A percentile compares a stretch with the other conserved stretches of the same genome.
phyloP scores from a whole-genome alignment of 2,888 invertebrate genomes.

The Caenorhabditis virilis region DNA sequence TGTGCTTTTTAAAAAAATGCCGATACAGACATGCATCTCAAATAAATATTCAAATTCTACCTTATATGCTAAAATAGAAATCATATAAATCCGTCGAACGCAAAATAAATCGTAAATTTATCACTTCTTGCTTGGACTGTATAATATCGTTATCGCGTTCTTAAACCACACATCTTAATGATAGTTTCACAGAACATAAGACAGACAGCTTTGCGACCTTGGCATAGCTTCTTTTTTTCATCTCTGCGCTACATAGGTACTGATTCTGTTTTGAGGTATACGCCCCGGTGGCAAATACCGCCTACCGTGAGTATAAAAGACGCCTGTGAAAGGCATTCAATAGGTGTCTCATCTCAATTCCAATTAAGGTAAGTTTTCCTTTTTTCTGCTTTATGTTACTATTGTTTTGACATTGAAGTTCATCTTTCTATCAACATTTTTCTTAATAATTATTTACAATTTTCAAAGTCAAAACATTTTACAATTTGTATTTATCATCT shows the following conservation, averaged over 20 bases:
- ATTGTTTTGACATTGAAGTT: too few relatives aligned
- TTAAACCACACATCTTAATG: not conserved
- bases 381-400: too few relatives aligned
- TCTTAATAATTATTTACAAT: not conserved
- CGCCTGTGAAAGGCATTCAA: constrained; percentile 20
- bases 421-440: too few relatives aligned
- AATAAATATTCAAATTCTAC: not conserved
- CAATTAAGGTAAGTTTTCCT: constrained; percentile 28
- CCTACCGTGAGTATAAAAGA: constrained; percentile 39
- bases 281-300: constrained; percentile 37
- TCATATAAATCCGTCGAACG: too few relatives aligned
- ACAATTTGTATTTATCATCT: not conserved
- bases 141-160: too few relatives aligned
- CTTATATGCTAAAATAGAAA: too few relatives aligned
- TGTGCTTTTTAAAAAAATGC: too few relatives aligned
- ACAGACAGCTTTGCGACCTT: constrained; percentile 37
- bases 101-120: too few relatives aligned
- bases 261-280: constrained; percentile 15
- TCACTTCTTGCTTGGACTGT: too few relatives aligned
- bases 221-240: constrained; percentile 30
- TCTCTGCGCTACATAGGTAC: constrained; percentile 23
- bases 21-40: not conserved
- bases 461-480: not conserved
- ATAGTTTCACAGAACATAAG: constrained; percentile 9
- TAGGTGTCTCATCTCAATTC: constrained; percentile 37